Percentiles rank a stretch among this genome's conserved stretches.
Conservation (phyloP, 1,140 invertebrate genomes). For the Stegodyphus mimosarum region DNA sequence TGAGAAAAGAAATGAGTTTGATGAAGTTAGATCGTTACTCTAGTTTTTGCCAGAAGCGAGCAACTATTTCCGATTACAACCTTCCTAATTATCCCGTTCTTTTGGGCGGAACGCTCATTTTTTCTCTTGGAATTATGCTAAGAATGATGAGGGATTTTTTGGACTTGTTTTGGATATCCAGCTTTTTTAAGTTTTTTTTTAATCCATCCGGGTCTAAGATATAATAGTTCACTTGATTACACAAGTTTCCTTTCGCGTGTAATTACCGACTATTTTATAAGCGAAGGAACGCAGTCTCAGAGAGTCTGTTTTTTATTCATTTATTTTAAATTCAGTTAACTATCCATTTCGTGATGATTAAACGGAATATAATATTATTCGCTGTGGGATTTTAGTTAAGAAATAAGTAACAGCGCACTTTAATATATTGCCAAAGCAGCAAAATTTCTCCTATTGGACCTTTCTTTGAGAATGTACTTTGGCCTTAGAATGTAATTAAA, state of each 20-base stretch:
- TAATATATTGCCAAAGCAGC: too few species aligned
- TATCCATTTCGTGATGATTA: too few species aligned
- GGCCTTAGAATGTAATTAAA: too few species aligned
- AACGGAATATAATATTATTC: too few species aligned
- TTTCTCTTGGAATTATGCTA: background rate
- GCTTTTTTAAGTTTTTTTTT: slow-evolving; percentile 7
- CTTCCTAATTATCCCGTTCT: slow-evolving; percentile 28
- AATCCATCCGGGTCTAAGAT: background rate
- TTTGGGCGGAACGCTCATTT: slow-evolving; percentile 16
- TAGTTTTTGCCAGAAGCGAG: background rate
- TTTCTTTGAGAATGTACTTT: too few species aligned
- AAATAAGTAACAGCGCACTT: too few species aligned
- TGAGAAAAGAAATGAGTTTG: slow-evolving; percentile 7
- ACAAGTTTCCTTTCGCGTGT: slow-evolving; percentile 5
- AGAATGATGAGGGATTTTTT: slow-evolving; percentile 23
- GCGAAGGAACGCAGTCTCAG: background rate
- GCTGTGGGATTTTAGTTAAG: too few species aligned
- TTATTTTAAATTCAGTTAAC: background rate
- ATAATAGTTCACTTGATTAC: slow-evolving; percentile 23
- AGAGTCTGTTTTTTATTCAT: too few species aligned
- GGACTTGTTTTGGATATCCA: background rate
- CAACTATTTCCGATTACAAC: slow-evolving; percentile 29
- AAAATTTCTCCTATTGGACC: too few species aligned
- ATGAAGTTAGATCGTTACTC: slow-evolving; percentile 2
- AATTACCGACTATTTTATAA: slow-evolving; percentile 25